Percentiles rank a stretch among this genome's conserved stretches.
Conservation (phyloP, 1,140 invertebrate species). For the Oedothorax gibbosus region DNA sequence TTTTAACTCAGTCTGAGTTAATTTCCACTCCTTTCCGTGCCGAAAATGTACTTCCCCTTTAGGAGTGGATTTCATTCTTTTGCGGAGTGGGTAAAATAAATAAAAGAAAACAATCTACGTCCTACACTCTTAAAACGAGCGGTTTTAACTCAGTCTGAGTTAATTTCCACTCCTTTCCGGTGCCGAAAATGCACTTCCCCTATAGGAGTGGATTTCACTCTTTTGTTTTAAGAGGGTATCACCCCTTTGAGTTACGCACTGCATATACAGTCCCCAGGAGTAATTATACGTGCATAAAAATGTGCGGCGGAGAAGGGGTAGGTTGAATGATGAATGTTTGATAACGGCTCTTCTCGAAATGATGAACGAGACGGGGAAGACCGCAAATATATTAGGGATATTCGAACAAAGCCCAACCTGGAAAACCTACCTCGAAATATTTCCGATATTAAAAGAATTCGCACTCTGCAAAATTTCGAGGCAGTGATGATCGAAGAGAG, state of each 20-base stretch:
- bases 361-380: constrained; percentile 59
- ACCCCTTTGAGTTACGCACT: constrained; percentile 7
- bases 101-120: too few species aligned
- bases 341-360: constrained; percentile 54
- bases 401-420: constrained; percentile 59
- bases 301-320: constrained; percentile 33
- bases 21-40: too few species aligned
- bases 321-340: constrained; percentile 58
- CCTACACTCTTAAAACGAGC: too few species aligned
- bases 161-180: too few species aligned
- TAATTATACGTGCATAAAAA: constrained; percentile 61
- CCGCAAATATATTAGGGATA: constrained; percentile 61
- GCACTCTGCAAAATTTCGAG: constrained; percentile 1
- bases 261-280: constrained; percentile 21
- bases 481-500: constrained; percentile 39
- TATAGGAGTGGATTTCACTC: too few species aligned
- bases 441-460: constrained; percentile 48
- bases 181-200: too few species aligned
- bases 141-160: too few species aligned
- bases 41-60: too few species aligned
- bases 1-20: too few species aligned
- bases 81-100: too few species aligned
- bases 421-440: constrained; percentile 54
- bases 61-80: too few species aligned
- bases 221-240: not conserved